Base-by-base conservation (phyloP, 2,113 vertebrate species). In the Megaleporinus macrocephalus region DNA sequence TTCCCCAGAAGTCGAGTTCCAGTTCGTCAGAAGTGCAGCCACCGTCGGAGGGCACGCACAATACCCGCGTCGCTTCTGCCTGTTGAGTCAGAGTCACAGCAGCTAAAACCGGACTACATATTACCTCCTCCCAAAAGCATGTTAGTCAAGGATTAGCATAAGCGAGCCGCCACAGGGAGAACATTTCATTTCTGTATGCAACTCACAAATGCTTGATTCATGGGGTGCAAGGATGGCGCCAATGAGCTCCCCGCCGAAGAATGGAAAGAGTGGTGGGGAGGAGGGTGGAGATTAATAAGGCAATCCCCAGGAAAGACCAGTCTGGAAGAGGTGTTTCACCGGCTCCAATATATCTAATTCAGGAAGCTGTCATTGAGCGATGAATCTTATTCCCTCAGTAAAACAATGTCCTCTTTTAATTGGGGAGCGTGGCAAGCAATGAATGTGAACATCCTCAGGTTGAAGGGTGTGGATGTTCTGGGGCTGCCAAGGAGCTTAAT, bases 301-400 rank as follows among this genome's bases (percentile, higher is more conserved):
- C 85, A 81, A 87, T 81, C 83, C 78, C 10, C 36, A 33, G 81
- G 87, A 90, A 91, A 89, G 84, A 87, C 83, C 77, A 47, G 79
- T 86, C 88, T 85, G 86, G 77, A 80, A 91, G 84, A 81, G 88
- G 87, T 85, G 79, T 88, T 91, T 92, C 88, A 92, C 91, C 88
- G 88, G 86, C 78, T 49, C 83, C 79, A 73, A 90, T 92, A 88
- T 79, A 89, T 93, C 88, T 90, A 87, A 89, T 88, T 89, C 87
- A 88, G 86, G 82, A 87, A 86, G 89, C 86, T 79, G 85, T 85
- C 86, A 88, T 84, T 66, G 44, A 68, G 81, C 68, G 84, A 91
- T 92, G 86, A 87, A 91, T 92, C 90, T 90, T 80, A 70, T 80
- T 16, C 15, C 84, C 81, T 81, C 73, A 36, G 81, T 74, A 82